Conservation (phyloP, 2,113 vertebrate genomes). For the Aldabrachelys gigantea region DNA sequence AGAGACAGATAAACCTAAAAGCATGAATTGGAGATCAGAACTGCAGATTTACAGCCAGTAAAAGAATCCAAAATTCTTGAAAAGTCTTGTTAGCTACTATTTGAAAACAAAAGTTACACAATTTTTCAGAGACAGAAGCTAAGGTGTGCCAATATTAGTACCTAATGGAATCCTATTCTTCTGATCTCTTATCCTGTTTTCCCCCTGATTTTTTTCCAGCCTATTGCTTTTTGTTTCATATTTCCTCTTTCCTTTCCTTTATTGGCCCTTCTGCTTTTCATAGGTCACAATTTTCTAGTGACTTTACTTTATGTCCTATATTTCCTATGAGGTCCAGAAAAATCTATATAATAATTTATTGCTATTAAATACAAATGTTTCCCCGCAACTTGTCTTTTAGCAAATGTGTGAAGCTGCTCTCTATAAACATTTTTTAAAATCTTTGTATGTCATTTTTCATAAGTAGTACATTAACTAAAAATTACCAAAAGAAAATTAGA, state of each 20-base stretch:
- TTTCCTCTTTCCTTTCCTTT: neutral
- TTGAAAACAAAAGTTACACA: neutral
- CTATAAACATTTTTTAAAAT: neutral
- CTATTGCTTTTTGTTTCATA: neutral
- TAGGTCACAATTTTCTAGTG: neutral
- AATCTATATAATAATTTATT: neutral
- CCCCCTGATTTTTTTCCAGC: neutral
- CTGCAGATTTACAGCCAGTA: neutral
- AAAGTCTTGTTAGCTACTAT: neutral
- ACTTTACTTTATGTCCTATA: neutral
- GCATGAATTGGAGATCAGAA: neutral
- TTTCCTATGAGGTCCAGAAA: neutral
- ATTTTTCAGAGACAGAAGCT: neutral
- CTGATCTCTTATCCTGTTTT: neutral
- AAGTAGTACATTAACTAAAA: neutral
- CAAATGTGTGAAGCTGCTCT: neutral
- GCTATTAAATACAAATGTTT: neutral
- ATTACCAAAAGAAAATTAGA: neutral
- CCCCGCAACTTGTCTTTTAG: neutral
- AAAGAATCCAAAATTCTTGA: neutral
- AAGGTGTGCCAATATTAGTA: neutral
- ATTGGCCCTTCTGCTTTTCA: neutral
- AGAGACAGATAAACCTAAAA: neutral
- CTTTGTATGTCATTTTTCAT: neutral
- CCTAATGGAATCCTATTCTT: accelerated